phyloP scores from a whole-genome alignment of 2,797 vertebrate genomes.

The Ctenosaura bakeri region DNA sequence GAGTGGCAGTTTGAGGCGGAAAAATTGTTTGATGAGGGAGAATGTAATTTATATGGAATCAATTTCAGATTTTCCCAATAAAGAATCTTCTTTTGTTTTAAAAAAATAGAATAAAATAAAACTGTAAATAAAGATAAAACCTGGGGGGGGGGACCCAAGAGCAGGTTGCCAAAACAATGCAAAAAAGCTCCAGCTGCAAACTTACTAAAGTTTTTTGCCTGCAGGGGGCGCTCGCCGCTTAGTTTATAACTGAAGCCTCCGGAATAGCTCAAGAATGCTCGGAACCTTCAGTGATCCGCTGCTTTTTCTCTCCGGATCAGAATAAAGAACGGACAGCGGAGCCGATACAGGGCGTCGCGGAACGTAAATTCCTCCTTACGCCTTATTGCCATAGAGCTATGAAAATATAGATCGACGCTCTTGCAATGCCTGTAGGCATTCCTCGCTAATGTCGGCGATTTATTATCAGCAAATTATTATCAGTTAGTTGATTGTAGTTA shows the following conservation, averaged over 20 bases:
- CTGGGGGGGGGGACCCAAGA: too few relatives aligned
- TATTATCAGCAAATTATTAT: background rate
- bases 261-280: too few relatives aligned
- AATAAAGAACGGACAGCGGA: background rate
- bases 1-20: background rate
- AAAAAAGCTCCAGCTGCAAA: too few relatives aligned
- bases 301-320: background rate
- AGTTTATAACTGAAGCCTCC: background rate
- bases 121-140: too few relatives aligned
- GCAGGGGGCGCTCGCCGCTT: background rate
- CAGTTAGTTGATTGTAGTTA: too few relatives aligned
- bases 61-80: conserved; percentile 63
- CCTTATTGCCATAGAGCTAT: background rate
- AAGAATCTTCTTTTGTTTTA: conserved; percentile 62
- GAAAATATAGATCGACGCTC: background rate
- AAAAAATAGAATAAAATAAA: too few relatives aligned
- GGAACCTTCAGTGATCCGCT: background rate
- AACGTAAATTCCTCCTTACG: background rate
- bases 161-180: too few relatives aligned
- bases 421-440: too few relatives aligned
- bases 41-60: conserved; percentile 61
- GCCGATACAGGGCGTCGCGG: too few relatives aligned
- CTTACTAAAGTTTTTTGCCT: background rate
- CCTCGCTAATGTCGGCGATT: background rate
- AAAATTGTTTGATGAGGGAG: conserved; percentile 37